Evolutionary conservation across 1,140 invertebrate genomes (phyloP).

Genomic region (Drosophila navojoa): DNA sequence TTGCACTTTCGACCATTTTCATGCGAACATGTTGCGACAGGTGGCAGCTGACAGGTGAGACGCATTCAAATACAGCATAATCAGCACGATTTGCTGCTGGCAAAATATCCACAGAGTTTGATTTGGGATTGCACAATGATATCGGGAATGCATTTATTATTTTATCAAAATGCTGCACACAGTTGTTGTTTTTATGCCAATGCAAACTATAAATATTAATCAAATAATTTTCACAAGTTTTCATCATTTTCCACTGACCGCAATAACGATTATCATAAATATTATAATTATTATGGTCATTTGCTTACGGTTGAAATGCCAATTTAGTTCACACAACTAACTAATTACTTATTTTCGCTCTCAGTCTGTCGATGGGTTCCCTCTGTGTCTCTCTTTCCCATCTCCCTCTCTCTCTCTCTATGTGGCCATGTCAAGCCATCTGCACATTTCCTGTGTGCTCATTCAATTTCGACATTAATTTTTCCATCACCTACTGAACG

Average conservation of each 20-base stretch:
- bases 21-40: too few species aligned
- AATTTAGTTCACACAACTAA: constrained; percentile 29
- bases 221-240: constrained; percentile 5
- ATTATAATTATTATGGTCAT: constrained; percentile 1
- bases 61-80: neutral
- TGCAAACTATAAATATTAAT: constrained; percentile 3
- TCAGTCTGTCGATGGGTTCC: neutral
- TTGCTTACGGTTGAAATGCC: constrained; percentile 19
- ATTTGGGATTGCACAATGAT: neutral
- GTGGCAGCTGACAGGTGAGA: too few species aligned
- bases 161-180: neutral
- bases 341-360: constrained; percentile 27
- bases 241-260: neutral
- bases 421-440: neutral
- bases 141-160: neutral
- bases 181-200: neutral
- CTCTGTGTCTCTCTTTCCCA: neutral
- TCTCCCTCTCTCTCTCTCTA: neutral
- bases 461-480: constrained; percentile 8
- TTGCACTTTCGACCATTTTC: neutral
- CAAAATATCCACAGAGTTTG: neutral
- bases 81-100: neutral
- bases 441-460: neutral
- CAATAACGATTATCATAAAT: constrained; percentile 8
- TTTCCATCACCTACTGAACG: constrained; percentile 8